Percentiles rank a stretch among this genome's conserved stretches.
These are phyloP conservation scores for Steinernema hermaphroditum DNA, from an alignment of 2,888 invertebrate species.

Conservation along the genomic window DNA sequence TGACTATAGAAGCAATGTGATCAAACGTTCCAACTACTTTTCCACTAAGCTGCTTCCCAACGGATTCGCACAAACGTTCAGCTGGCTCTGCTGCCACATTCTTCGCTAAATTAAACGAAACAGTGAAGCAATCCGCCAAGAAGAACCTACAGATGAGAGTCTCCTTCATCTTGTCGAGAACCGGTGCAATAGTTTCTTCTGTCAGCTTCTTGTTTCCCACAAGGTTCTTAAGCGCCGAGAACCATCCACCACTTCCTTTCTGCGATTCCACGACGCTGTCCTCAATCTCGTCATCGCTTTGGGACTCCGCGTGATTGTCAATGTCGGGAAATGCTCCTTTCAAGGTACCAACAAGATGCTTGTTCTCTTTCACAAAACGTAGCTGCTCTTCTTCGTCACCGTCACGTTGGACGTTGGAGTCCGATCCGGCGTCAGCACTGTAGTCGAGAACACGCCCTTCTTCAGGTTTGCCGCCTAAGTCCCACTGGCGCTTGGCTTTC, in stretches of 20 bases:
- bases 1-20: slow-evolving; percentile 82
- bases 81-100: slow-evolving; percentile 97
- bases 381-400: slow-evolving; percentile 27
- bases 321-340: slow-evolving; percentile 68
- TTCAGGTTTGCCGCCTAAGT: slow-evolving; percentile 48
- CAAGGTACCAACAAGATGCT: too few species aligned
- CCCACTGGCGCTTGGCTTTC: slow-evolving; percentile 62
- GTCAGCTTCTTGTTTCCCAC: slow-evolving; percentile 79
- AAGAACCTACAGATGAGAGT: slow-evolving; percentile 77
- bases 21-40: slow-evolving; percentile 84
- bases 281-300: slow-evolving; percentile 62
- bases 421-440: slow-evolving; percentile 27
- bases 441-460: slow-evolving; percentile 69
- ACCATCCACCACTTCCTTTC: slow-evolving; percentile 70
- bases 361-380: too few species aligned
- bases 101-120: slow-evolving; percentile 73
- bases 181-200: slow-evolving; percentile 80
- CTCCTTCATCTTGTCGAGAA: slow-evolving; percentile 88
- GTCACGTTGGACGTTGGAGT: slow-evolving; percentile 27
- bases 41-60: slow-evolving; percentile 60
- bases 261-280: slow-evolving; percentile 31
- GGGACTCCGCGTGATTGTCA: slow-evolving; percentile 66
- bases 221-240: slow-evolving; percentile 79
- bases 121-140: slow-evolving; percentile 27
- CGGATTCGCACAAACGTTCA: slow-evolving; percentile 74